These are phyloP conservation scores for Triplophysa dalaica DNA, from an alignment of 2,113 vertebrate species.

Conservation along the genomic window DNA sequence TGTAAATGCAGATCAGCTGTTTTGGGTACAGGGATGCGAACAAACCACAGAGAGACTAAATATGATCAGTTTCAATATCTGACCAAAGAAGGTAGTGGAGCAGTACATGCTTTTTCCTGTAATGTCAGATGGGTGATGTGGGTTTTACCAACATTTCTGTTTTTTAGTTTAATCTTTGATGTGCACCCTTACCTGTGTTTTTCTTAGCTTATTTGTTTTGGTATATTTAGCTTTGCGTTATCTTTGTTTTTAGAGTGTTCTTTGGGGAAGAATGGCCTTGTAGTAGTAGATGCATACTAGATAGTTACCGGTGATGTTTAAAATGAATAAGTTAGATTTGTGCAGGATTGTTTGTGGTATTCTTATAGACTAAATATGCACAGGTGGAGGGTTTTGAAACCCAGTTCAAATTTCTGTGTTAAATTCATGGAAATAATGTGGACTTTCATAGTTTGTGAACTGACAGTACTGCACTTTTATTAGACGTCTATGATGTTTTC, in stretches of 20 bases:
- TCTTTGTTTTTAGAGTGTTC: neutral
- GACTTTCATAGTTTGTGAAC: no score
- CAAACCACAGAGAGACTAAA: conserved; percentile 33
- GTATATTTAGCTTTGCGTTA: neutral
- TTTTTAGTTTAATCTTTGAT: neutral
- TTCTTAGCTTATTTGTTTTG: neutral
- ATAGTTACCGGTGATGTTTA: neutral
- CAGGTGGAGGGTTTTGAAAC: no score
- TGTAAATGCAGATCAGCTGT: neutral
- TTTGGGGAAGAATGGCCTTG: neutral
- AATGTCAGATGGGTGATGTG: neutral
- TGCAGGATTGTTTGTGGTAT: no score
- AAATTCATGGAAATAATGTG: no score
- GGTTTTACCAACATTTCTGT: neutral
- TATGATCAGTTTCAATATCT: conserved; percentile 40
- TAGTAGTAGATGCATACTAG: neutral
- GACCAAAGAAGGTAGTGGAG: conserved; percentile 10
- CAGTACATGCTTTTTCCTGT: conserved; percentile 1
- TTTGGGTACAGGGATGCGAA: conserved; percentile 19
- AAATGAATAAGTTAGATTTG: neutral
- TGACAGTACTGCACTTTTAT: no score
- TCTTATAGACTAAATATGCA: no score
- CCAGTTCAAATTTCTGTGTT: no score
- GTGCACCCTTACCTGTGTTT: neutral
- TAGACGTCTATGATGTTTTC: no score